Conservation (phyloP, 1,140 invertebrate species). For the Neotoxoptera formosana region DNA sequence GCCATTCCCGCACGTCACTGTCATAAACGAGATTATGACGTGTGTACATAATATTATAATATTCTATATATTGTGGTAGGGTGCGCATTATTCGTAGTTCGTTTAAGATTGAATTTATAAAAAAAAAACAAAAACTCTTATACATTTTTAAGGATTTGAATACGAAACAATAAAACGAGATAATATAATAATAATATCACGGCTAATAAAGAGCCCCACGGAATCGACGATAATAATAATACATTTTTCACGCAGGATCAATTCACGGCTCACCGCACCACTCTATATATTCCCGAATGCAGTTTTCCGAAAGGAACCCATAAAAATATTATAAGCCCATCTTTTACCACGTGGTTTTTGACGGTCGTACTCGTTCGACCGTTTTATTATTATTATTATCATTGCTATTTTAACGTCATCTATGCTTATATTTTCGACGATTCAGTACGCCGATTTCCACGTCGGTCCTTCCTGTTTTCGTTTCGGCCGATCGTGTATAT, state of each 20-base stretch:
- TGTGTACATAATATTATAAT: no score
- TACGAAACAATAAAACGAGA: no score
- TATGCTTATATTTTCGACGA: background rate
- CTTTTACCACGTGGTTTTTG: background rate
- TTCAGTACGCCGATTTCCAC: background rate
- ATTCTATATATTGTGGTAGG: background rate
- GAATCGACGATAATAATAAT: background rate
- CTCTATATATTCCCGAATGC: background rate
- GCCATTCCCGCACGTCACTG: no score
- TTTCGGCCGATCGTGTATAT: background rate
- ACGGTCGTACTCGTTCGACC: background rate
- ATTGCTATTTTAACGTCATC: background rate
- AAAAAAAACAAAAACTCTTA: background rate
- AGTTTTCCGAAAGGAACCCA: background rate
- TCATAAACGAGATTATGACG: no score
- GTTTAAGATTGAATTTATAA: background rate
- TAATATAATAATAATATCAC: no score
- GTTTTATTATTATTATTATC: background rate
- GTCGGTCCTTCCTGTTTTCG: background rate
- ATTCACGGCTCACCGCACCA: no score
- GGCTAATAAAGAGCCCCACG: background rate
- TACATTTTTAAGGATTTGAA: background rate
- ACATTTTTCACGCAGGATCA: background rate
- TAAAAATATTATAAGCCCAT: background rate
- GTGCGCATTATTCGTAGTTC: background rate